Evolutionary conservation across 1,140 invertebrate genomes (phyloP).

Genomic region (Triops longicaudatus): DNA sequence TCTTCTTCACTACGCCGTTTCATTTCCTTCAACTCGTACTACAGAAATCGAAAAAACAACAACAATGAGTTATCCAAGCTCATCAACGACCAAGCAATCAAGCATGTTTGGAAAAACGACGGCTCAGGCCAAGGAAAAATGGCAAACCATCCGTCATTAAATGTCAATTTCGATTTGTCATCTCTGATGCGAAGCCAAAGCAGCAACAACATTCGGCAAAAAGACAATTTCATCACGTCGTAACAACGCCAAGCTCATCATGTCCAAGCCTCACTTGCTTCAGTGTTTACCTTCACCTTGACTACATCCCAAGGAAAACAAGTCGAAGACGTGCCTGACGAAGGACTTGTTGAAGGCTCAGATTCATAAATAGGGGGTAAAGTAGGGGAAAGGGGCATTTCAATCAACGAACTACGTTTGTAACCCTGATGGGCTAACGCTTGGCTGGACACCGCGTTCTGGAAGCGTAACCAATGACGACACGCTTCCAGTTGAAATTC

Average conservation of each 20-base stretch:
- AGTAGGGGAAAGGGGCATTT: neutral
- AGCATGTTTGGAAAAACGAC: neutral
- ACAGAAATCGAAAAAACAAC: slow-evolving; percentile 31
- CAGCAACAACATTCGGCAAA: too few relatives aligned
- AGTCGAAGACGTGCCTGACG: neutral
- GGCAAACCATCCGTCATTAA: neutral
- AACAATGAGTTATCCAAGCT: neutral
- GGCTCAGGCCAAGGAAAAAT: neutral
- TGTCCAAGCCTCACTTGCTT: neutral
- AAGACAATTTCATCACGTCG: too few relatives aligned
- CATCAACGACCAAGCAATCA: neutral
- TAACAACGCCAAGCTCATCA: neutral
- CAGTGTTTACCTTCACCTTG: neutral
- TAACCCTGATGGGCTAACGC: neutral
- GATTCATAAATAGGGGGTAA: slow-evolving; percentile 7
- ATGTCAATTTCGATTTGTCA: neutral
- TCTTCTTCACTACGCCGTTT: slow-evolving; percentile 69
- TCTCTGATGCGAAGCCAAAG: neutral
- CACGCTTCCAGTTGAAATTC: neutral
- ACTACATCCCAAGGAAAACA: neutral
- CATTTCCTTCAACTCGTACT: slow-evolving; percentile 97
- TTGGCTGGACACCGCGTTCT: neutral
- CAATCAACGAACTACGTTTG: neutral
- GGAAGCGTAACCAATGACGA: neutral
- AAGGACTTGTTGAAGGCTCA: neutral